Base-by-base conservation (phyloP, 1,140 invertebrate species). In the Drosophila ficusphila region DNA sequence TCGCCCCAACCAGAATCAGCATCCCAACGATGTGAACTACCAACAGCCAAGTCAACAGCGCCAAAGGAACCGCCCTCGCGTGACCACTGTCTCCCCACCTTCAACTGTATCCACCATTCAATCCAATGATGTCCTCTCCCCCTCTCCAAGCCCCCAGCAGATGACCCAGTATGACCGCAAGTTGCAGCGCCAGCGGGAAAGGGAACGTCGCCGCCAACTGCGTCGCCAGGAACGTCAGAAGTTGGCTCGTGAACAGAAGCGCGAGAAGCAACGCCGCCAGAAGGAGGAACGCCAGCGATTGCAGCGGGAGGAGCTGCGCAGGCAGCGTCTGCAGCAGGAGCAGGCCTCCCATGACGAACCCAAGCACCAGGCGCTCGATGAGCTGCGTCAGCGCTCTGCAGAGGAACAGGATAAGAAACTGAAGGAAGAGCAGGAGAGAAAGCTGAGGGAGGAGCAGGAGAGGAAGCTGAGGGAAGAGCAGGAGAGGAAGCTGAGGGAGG, bases 1-100 rank as follows among this genome's bases (percentile, higher is more conserved):
- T 44, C 77, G 56, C 4, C 48, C 31, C 2, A 44, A 41, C 16
- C 42, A 34, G 16, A 52, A 53, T 8, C 44, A 27, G 8, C 73
- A 79, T 36, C 79, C 85, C 27, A 90, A 90, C 27, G 89, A 90
- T 23, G 68, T 90, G 5, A 90, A 89, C 70, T 78, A 70, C 25
- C 42, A 53, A 7, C 60, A 53, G 9, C 60, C 48, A 9, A 2
- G 16, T 0, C 76, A 54, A n/a, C 46, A 39, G 12, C 53, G 42
- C 36, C 51, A 23, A 3, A 47, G 57, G 11, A 57, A 77, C 23
- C 72, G 76, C 42, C 49, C 60, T 16, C 88, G 60, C 27, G 44
- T 31, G n/a, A 16, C 72, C 11, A 48, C 69, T 16, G 38, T 31
- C 11, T 25, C 70, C 1, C 44, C 68, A 39, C 62, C 3, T 6